Evolutionary conservation across 2,797 vertebrate genomes (phyloP).

Genomic region (Manis crassicaudata): DNA sequence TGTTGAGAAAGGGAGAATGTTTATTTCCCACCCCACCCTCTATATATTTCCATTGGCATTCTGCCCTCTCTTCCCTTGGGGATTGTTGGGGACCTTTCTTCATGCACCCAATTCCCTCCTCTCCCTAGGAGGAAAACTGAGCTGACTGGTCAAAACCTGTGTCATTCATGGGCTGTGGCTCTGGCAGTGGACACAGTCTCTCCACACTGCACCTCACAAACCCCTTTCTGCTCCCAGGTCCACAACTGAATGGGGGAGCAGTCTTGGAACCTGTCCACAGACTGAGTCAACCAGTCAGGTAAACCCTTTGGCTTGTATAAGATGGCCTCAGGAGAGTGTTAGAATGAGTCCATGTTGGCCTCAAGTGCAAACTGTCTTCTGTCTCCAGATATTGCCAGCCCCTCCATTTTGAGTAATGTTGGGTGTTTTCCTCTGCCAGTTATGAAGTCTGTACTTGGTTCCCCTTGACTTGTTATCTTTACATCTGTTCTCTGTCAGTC

Average conservation of each 20-base stretch:
- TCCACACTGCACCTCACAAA: background rate
- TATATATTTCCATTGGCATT: background rate
- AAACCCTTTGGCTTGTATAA: background rate
- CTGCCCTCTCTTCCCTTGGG: background rate
- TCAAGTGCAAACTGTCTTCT: background rate
- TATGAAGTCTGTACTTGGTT: background rate
- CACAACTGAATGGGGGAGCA: background rate
- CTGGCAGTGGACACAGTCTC: background rate
- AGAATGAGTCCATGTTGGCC: background rate
- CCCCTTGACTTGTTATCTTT: background rate
- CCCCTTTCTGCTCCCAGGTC: background rate
- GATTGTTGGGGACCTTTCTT: background rate
- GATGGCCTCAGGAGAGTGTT: background rate
- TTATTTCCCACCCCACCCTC: background rate
- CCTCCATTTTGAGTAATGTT: background rate
- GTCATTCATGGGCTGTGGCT: background rate
- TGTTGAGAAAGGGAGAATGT: background rate
- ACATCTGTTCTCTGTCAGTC: background rate
- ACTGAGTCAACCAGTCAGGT: background rate
- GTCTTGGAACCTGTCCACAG: background rate
- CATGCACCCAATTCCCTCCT: background rate
- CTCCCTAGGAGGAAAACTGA: background rate
- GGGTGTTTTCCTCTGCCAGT: background rate
- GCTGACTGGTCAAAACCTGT: background rate
- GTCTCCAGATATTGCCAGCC: background rate